Evolutionary conservation across 2,888 invertebrate genomes (phyloP).

Genomic region (Drosophila melanosoma): DNA sequence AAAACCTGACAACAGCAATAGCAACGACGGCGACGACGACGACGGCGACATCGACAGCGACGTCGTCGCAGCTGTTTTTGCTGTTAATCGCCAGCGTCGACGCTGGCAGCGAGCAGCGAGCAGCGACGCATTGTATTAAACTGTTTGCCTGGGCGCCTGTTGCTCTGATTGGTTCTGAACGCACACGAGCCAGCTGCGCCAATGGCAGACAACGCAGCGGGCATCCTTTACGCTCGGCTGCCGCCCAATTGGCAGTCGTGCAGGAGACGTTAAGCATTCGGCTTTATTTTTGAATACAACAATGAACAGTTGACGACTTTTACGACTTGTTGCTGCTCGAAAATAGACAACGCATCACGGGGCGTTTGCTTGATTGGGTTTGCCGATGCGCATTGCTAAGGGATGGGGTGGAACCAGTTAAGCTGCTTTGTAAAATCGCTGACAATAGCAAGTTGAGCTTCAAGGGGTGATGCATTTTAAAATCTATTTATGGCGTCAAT

Average conservation of each 20-base stretch:
- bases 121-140: conserved; percentile 34
- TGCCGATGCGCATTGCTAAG: conserved; percentile 9
- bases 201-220: conserved; percentile 44
- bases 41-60: conserved; percentile 15
- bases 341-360: conserved; percentile 59
- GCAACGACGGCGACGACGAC: conserved; percentile 16
- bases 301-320: conserved; percentile 1
- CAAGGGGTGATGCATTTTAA: conserved; percentile 27
- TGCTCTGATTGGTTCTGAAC: conserved; percentile 66
- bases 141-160: conserved; percentile 57
- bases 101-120: conserved; percentile 10
- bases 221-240: conserved; percentile 62
- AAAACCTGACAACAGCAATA: conserved; percentile 68
- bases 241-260: conserved; percentile 50
- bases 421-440: conserved; percentile 16
- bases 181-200: conserved; percentile 39
- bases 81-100: conserved; percentile 32
- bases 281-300: conserved; percentile 7
- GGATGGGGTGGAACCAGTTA: conserved; percentile 7
- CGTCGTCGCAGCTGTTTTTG: conserved; percentile 31
- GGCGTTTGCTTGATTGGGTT: conserved; percentile 67
- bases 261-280: conserved; percentile 13
- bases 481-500: conserved; percentile 26
- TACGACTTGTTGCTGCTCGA: conserved; percentile 64
- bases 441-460: not conserved